A percentile compares a stretch with the other conserved stretches of the same genome.
phyloP scores from a whole-genome alignment of 2,888 invertebrate species.

The Rambutsinella grinnellia region DNA sequence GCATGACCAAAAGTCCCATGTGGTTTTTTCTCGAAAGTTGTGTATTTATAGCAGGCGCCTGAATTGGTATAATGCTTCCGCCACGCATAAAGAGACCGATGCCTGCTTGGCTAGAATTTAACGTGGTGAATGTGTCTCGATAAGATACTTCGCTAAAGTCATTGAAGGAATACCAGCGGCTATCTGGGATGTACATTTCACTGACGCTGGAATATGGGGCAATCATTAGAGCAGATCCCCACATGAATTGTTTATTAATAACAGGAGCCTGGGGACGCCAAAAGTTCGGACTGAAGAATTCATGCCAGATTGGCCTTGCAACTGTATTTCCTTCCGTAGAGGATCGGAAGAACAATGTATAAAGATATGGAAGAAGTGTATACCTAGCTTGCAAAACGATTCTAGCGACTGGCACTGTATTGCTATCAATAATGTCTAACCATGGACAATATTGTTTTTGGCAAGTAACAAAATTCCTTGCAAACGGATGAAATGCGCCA shows the following conservation, averaged over 20 bases:
- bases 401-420: too few relatives aligned
- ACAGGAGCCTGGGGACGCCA: slow-evolving; percentile 60
- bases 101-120: too few relatives aligned
- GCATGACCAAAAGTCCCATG: slow-evolving; percentile 67
- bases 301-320: slow-evolving; percentile 53
- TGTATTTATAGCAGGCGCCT: slow-evolving; percentile 66
- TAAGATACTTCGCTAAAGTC: slow-evolving; percentile 64
- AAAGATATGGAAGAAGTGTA: slow-evolving; percentile 81
- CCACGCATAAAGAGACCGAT: too few relatives aligned
- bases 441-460: too few relatives aligned
- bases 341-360: slow-evolving; percentile 82
- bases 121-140: too few relatives aligned
- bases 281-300: slow-evolving; percentile 66
- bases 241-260: slow-evolving; percentile 67
- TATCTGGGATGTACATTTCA: slow-evolving; percentile 67
- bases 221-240: slow-evolving; percentile 69
- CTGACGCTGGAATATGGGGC: slow-evolving; percentile 59
- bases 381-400: slow-evolving; percentile 78
- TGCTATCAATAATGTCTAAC: too few relatives aligned
- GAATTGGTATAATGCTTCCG: slow-evolving; percentile 67
- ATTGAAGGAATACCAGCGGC: slow-evolving; percentile 67
- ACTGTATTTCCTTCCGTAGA: slow-evolving; percentile 73
- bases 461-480: too few relatives aligned
- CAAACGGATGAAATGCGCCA: too few relatives aligned
- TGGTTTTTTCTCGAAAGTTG: slow-evolving; percentile 66